Conservation (phyloP, 2,797 vertebrate species). For the Enteromius anoplus region DNA sequence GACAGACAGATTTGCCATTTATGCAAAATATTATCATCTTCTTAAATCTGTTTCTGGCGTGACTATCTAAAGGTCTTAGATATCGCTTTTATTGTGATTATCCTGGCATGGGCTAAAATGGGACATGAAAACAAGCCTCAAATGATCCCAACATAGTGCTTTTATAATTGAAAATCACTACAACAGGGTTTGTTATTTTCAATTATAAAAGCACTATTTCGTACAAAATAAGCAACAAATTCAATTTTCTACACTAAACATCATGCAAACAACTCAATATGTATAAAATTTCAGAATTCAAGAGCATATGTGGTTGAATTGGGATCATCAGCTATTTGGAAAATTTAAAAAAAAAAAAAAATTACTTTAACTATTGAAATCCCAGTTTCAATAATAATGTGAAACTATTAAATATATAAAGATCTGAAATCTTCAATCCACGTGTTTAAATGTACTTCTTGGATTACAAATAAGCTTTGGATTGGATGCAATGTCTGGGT, state of each 20-base stretch:
- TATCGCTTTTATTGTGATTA: slow-evolving; percentile 42
- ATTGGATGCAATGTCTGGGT: slow-evolving; percentile 6
- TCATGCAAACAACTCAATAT: neutral
- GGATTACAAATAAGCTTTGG: slow-evolving; percentile 35
- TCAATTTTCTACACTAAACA: neutral
- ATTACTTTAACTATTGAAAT: neutral
- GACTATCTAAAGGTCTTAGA: slow-evolving; percentile 28
- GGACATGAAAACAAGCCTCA: neutral
- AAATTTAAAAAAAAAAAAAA: neutral
- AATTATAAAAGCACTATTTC: neutral
- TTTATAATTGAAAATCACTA: too few species aligned
- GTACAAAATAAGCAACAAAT: neutral
- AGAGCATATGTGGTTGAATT: neutral
- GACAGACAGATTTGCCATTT: slow-evolving; percentile 34
- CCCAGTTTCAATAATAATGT: neutral
- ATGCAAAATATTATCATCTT: slow-evolving; percentile 41
- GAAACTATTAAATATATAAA: neutral
- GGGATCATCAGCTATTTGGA: neutral
- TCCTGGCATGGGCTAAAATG: slow-evolving; percentile 1
- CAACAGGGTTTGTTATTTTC: neutral
- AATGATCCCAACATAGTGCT: neutral
- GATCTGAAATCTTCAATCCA: slow-evolving; percentile 16
- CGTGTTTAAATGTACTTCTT: slow-evolving; percentile 21
- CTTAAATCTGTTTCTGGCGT: slow-evolving; percentile 40
- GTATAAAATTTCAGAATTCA: neutral